Evolutionary conservation across 2,797 vertebrate genomes (phyloP), one percentile per base, ranked within the genome.

Genomic region (Martes flavigula): DNA sequence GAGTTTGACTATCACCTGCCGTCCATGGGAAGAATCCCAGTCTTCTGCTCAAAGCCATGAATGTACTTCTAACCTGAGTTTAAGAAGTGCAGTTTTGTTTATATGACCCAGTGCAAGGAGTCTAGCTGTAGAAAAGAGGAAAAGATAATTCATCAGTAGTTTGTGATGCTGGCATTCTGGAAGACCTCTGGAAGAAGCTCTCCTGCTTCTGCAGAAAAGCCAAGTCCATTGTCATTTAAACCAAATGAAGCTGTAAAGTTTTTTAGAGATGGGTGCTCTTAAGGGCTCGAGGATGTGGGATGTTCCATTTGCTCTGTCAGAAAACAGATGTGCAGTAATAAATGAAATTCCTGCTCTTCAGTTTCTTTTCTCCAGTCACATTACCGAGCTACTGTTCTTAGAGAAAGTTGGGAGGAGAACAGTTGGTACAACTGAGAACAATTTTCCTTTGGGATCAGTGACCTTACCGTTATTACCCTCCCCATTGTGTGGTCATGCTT

Each of bases 211-310:
- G 5, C 12, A 48, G 43, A 87, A 90, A 18, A 95, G 56, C 51
- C 58, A 43, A 38, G 48, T 75, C 4, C 68, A n/a, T 21, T 38
- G 58, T 43, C 62, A 43, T 73, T 81, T 68, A 81, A 92, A 70
- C 35, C 30, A 81, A 97, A 95, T 70, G 86, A 92, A 90, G 86
- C 64, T 81, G n/a, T 77, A 83, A 81, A 92, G 46, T 58, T 1
- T 91, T 94, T 93, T 85, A 92, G 51, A 79, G 73, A 48, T 38
- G 27, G 5, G 60, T 94, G 43, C 70, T 77, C 46, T 81, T 43
- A 54, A 83, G 64, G 46, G 32, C 64, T 25, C 23, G 25, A 90
- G 23, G 15, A 56, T 51, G 5, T 85, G 83, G 72, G 85, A 64
- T 87, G 81, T 75, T 70, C 72, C 38, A 0, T 58, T 91, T 84